Conservation (phyloP, 1,140 invertebrate species). For the Pollicipes pollicipes region DNA sequence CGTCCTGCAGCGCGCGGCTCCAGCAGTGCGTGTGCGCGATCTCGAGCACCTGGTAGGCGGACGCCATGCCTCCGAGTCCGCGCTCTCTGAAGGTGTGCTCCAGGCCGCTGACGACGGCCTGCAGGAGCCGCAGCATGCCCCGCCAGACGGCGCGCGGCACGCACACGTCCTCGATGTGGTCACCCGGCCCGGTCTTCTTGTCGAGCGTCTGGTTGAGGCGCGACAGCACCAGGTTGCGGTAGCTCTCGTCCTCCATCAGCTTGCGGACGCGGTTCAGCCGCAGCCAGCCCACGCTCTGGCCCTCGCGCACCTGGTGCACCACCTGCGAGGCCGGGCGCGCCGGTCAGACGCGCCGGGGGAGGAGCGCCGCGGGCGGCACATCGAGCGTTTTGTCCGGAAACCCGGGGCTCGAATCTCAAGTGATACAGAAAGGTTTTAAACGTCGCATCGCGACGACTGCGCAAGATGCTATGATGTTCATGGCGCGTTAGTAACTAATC, state of each 20-base stretch:
- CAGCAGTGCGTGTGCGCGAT: constrained; percentile 97
- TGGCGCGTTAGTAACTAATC: no score
- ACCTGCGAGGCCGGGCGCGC: no score
- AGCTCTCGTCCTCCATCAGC: constrained; percentile 97
- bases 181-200: constrained; percentile 79
- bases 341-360: no score
- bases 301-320: constrained; percentile 74
- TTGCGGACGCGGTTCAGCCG: constrained; percentile 86
- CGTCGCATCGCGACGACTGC: no score
- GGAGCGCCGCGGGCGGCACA: no score
- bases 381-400: no score
- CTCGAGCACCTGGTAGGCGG: constrained; percentile 87
- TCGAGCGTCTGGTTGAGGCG: constrained; percentile 88
- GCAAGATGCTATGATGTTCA: no score
- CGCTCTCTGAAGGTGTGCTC: constrained; percentile 84
- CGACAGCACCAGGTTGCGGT: constrained; percentile 85
- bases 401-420: no score
- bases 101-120: constrained; percentile 71
- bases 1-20: constrained; percentile 61
- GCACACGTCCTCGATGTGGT: constrained; percentile 95
- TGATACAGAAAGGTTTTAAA: no score
- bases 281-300: constrained; percentile 93
- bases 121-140: constrained; percentile 82
- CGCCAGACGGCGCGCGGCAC: constrained; percentile 80
- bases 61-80: constrained; percentile 90